A percentile compares a stretch with the other conserved stretches of the same genome.
Conservation (phyloP, 1,140 invertebrate species). For the Dinoponera quadriceps region DNA sequence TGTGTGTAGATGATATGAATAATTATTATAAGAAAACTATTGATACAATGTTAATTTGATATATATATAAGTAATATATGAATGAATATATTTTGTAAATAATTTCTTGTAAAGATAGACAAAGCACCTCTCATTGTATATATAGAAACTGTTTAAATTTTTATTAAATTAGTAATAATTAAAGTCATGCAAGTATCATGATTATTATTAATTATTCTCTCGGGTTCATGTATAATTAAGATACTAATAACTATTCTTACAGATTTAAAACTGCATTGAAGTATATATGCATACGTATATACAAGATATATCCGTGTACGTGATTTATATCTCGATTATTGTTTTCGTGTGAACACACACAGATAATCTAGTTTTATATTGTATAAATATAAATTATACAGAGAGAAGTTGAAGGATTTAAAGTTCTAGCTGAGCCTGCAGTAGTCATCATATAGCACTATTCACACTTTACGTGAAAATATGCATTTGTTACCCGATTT, state of each 20-base stretch:
- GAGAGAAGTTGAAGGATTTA: slow-evolving; percentile 64
- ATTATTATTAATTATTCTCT: slow-evolving; percentile 77
- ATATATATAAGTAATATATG: slow-evolving; percentile 83
- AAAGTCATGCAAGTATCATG: slow-evolving; percentile 77
- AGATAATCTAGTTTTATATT: slow-evolving; percentile 83
- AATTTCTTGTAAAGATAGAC: slow-evolving; percentile 83
- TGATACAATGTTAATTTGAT: slow-evolving; percentile 83
- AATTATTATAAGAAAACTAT: slow-evolving; percentile 76
- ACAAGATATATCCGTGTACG: slow-evolving; percentile 72
- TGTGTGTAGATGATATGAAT: slow-evolving; percentile 38
- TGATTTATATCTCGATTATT: slow-evolving; percentile 77
- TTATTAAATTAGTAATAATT: slow-evolving; percentile 81
- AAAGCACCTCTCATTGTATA: slow-evolving; percentile 80
- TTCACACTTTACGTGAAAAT: slow-evolving; percentile 39
- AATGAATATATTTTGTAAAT: slow-evolving; percentile 86
- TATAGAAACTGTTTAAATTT: slow-evolving; percentile 82
- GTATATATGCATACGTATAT: slow-evolving; percentile 71
- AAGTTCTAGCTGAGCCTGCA: slow-evolving; percentile 66
- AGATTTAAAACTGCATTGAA: slow-evolving; percentile 65
- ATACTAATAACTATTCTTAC: slow-evolving; percentile 69
- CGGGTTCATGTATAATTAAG: slow-evolving; percentile 74
- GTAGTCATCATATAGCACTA: slow-evolving; percentile 71
- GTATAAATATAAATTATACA: slow-evolving; percentile 78
- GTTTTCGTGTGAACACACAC: slow-evolving; percentile 75
- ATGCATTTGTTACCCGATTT: slow-evolving; percentile 59